Evolutionary conservation across 2,888 invertebrate genomes (phyloP).

Genomic region (Callyntrura sp.): DNA sequence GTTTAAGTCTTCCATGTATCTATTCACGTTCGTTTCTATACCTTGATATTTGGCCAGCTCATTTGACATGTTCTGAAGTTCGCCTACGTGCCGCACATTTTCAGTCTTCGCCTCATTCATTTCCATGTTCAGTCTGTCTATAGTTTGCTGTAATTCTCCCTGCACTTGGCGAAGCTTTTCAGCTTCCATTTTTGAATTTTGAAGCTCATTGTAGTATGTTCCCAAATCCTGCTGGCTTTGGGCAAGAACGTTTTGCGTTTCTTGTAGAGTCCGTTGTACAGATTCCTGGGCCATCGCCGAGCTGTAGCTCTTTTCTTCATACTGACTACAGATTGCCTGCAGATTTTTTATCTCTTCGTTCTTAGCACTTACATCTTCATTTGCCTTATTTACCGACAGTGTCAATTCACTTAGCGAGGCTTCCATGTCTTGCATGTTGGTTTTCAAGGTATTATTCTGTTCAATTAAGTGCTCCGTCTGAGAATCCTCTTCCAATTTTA

Average conservation of each 20-base stretch:
- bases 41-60: constrained; percentile 32
- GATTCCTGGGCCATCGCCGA: constrained; percentile 33
- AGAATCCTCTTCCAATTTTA: constrained; percentile 67
- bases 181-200: constrained; percentile 56
- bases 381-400: background rate
- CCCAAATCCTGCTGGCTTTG: constrained; percentile 53
- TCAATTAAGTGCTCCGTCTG: background rate
- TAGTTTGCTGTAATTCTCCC: background rate
- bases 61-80: constrained; percentile 41
- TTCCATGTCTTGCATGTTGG: constrained; percentile 40
- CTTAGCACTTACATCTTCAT: background rate
- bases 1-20: constrained; percentile 67
- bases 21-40: constrained; percentile 42
- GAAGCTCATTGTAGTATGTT: constrained; percentile 60
- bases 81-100: background rate
- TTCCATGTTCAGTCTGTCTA: constrained; percentile 16
- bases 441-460: constrained; percentile 1
- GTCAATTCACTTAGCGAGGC: background rate
- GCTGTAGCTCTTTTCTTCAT: constrained; percentile 39
- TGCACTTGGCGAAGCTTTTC: constrained; percentile 45
- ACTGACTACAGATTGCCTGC: constrained; percentile 41
- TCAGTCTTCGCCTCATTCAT: constrained; percentile 38
- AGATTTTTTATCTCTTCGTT: constrained; percentile 34
- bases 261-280: constrained; percentile 26
- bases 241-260: constrained; percentile 40